Conservation (phyloP, 2,797 vertebrate genomes). For the Myotis pilosus region DNA sequence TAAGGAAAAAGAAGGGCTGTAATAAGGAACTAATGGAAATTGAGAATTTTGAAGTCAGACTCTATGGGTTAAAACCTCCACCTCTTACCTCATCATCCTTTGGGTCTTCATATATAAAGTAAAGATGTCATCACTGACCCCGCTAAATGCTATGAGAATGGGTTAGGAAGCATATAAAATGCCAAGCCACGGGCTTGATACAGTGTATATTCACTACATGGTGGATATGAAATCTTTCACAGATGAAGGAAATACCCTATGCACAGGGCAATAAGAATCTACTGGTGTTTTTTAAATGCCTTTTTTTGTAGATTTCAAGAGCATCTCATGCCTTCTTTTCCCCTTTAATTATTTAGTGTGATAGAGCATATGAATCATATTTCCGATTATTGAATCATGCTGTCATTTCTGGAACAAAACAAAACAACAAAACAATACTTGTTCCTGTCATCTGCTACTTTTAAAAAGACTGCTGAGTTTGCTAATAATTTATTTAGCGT, state of each 20-base stretch:
- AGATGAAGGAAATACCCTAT: not conserved
- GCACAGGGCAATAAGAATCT: not conserved
- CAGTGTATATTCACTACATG: not conserved
- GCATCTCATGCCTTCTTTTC: not conserved
- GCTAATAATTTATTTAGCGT: not conserved
- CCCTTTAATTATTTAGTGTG: not conserved
- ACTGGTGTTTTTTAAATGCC: not conserved
- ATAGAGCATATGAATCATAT: not conserved
- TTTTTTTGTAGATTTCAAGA: not conserved
- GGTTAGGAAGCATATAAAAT: not conserved
- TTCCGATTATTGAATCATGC: constrained; percentile 4
- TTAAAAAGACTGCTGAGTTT: not conserved
- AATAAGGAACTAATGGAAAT: not conserved
- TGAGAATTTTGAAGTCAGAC: not conserved
- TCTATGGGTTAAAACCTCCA: not conserved
- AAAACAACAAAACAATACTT: not conserved
- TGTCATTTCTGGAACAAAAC: not conserved
- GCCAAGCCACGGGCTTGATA: not conserved
- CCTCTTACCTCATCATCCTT: not conserved
- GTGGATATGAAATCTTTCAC: not conserved
- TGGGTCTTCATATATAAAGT: not conserved
- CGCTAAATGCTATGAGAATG: not conserved
- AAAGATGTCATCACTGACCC: not conserved
- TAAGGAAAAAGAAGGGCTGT: not conserved
- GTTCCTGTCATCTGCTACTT: not conserved